Evolutionary conservation across 1,140 invertebrate genomes (phyloP).

Genomic region (Drosophila rhopaloa): DNA sequence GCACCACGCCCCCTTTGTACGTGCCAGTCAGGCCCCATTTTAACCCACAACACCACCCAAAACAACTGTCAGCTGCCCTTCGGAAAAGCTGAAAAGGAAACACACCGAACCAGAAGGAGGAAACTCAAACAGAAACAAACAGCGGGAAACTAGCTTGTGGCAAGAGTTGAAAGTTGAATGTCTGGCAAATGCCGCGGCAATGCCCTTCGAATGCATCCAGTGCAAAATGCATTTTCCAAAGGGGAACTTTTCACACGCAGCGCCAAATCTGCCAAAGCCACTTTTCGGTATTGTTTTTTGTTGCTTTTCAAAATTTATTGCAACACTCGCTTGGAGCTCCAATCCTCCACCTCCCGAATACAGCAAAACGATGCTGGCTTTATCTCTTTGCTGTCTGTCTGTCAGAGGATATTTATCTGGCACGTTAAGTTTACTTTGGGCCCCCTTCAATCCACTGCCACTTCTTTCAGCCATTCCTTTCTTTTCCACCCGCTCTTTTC

Average conservation of each 20-base stretch:
- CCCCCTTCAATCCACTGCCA: slow-evolving; percentile 22
- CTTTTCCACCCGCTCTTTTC: slow-evolving; percentile 42
- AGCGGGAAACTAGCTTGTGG: slow-evolving; percentile 40
- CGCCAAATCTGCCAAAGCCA: slow-evolving; percentile 67
- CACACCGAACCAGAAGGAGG: slow-evolving; percentile 9
- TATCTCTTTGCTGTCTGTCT: slow-evolving; percentile 49
- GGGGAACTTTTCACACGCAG: slow-evolving; percentile 72
- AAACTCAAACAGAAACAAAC: slow-evolving; percentile 36
- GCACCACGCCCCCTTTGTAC: slow-evolving; percentile 31
- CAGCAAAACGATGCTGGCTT: slow-evolving; percentile 39
- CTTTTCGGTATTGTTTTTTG: slow-evolving; percentile 77
- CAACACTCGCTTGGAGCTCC: slow-evolving; percentile 55
- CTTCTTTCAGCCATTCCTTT: slow-evolving; percentile 13
- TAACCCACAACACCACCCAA: slow-evolving; percentile 2
- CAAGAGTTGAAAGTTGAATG: slow-evolving; percentile 82
- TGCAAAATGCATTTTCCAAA: slow-evolving; percentile 39
- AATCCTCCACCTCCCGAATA: neutral
- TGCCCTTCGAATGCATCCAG: slow-evolving; percentile 63
- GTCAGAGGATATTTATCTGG: slow-evolving; percentile 76
- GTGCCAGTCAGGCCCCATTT: slow-evolving; percentile 35
- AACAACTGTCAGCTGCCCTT: slow-evolving; percentile 38
- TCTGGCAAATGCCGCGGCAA: slow-evolving; percentile 75
- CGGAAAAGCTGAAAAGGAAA: slow-evolving; percentile 19
- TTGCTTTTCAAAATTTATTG: slow-evolving; percentile 73
- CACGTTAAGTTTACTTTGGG: slow-evolving; percentile 77